Conservation (phyloP, 2,888 invertebrate genomes). For the Ormyrus pomaceus region DNA sequence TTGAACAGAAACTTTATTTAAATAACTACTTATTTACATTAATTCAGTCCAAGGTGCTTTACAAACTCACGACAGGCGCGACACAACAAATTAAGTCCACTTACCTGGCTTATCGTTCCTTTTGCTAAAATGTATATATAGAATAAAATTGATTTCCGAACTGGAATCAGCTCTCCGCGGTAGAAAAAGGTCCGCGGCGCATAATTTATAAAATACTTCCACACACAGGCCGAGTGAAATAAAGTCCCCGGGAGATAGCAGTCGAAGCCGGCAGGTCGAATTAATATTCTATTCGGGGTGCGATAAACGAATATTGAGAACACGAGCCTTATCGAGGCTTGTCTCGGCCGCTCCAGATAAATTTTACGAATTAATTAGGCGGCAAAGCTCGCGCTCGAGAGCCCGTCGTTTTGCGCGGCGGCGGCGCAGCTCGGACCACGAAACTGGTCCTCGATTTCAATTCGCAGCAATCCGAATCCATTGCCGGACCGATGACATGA, state of each 20-base stretch:
- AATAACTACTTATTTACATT: conserved; percentile 1
- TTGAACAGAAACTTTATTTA: not conserved
- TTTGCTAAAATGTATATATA: conserved; percentile 10
- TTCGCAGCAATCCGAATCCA: conserved; percentile 15
- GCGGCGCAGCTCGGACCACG: not conserved
- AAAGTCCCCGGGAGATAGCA: not conserved
- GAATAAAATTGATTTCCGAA: not conserved
- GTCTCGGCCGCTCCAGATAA: conserved; percentile 61
- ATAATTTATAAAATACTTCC: no score
- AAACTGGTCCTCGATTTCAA: conserved; percentile 47
- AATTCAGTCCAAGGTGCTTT: conserved; percentile 1
- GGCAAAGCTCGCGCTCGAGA: conserved; percentile 42
- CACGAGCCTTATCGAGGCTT: conserved; percentile 64
- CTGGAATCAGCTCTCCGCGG: not conserved
- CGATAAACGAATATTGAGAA: conserved; percentile 66
- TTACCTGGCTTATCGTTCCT: conserved; percentile 30
- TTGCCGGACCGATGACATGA: conserved; percentile 41
- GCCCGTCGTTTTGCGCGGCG: conserved; percentile 8
- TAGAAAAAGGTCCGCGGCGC: not conserved
- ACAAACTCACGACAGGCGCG: conserved; percentile 20
- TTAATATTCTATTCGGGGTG: conserved; percentile 51
- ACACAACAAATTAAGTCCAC: conserved; percentile 39
- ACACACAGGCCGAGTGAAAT: not conserved
- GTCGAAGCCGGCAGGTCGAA: conserved; percentile 10
- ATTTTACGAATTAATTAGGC: conserved; percentile 70